Evolutionary conservation across 2,888 invertebrate species (phyloP).

Genomic region (Fragum fragum): DNA sequence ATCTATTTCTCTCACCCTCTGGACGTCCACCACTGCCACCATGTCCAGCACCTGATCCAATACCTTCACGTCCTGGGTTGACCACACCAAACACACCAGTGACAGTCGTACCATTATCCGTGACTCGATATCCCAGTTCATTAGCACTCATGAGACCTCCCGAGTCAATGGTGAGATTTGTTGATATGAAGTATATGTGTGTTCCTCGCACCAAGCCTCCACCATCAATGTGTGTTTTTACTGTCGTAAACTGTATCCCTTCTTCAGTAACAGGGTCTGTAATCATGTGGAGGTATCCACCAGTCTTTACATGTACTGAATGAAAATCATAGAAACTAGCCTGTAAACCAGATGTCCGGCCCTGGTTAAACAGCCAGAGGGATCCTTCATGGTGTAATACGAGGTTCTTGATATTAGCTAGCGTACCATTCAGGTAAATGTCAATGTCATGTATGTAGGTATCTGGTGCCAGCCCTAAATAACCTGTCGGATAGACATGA

Average conservation of each 20-base stretch:
- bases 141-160: conserved; percentile 75
- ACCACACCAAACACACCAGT: conserved; percentile 65
- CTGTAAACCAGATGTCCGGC: conserved; percentile 66
- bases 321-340: conserved; percentile 73
- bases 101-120: conserved; percentile 58
- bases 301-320: conserved; percentile 76
- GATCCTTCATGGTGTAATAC: conserved; percentile 77
- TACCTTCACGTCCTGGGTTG: conserved; percentile 74
- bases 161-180: conserved; percentile 77
- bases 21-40: conserved; percentile 79
- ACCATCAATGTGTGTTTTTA: conserved; percentile 75
- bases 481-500: conserved; percentile 76
- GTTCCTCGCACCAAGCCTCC: conserved; percentile 77
- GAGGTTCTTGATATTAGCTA: conserved; percentile 75
- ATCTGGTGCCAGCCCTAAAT: conserved; percentile 77
- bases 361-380: conserved; percentile 73
- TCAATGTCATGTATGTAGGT: conserved; percentile 76
- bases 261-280: conserved; percentile 75
- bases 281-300: conserved; percentile 77
- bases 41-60: conserved; percentile 75
- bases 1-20: conserved; percentile 51
- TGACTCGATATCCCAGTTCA: conserved; percentile 73
- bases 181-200: conserved; percentile 72
- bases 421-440: conserved; percentile 77
- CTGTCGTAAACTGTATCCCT: conserved; percentile 70